Evolutionary conservation across 2,888 invertebrate species (phyloP).

Genomic region (Dexiosoma caninum): DNA sequence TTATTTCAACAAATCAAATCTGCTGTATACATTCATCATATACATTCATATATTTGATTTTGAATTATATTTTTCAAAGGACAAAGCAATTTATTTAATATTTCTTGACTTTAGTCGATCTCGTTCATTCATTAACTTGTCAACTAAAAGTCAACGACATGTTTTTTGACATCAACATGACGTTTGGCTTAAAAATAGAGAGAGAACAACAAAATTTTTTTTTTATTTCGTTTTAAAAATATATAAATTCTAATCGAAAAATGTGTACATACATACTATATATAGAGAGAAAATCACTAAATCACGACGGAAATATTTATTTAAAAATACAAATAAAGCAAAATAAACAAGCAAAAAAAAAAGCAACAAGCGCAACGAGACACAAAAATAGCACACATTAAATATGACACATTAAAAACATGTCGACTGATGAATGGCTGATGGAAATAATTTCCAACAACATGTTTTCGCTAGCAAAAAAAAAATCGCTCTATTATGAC

Average conservation of each 20-base stretch:
- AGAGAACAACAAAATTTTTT: neutral
- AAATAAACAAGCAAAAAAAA: neutral
- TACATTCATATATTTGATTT: neutral
- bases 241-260: constrained; percentile 9
- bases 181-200: constrained; percentile 46
- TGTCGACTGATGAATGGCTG: constrained; percentile 10
- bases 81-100: constrained; percentile 42
- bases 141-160: constrained; percentile 60
- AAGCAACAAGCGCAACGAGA: neutral
- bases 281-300: neutral
- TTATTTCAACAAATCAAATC: no score
- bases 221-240: no score
- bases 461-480: neutral
- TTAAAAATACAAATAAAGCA: neutral
- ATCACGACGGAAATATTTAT: neutral
- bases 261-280: neutral
- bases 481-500: neutral
- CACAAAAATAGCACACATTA: constrained; percentile 8
- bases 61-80: constrained; percentile 20
- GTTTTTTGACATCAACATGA: constrained; percentile 65
- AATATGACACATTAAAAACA: constrained; percentile 36
- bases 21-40: no score
- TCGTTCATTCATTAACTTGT: constrained; percentile 63
- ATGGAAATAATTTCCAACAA: constrained; percentile 12
- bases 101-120: constrained; percentile 1